Evolutionary conservation across 2,797 vertebrate genomes (phyloP), one percentile per base, ranked within the genome.

Genomic region (Brachymystax lenok): DNA sequence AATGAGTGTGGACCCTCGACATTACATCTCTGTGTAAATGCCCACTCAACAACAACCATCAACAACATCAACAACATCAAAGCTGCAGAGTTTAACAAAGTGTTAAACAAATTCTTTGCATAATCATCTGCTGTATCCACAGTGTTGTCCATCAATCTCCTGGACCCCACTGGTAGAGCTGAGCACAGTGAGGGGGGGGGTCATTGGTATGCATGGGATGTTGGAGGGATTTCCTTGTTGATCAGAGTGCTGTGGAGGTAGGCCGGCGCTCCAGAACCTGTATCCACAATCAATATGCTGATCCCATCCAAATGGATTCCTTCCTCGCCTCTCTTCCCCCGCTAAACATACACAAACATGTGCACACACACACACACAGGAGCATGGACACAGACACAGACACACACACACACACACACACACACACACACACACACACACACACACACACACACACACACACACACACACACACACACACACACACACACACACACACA

Each of bases 171-270:
- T 33, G 33, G 33, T 33, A 33, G 33, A 33, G 33, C 33, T 33
- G 52, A 74, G 80, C 56, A 3, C 63, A 24, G 79, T 10, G 71
- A 72, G 52, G 77, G 68, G 77, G 68, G 28, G 24, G 24, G 79
- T 78, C 76, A 80, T 88, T 69, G 50, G 77, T 76, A 83, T 86
- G 85, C 74, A 2, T 35, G 66, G 46, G 77, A 21, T 77, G 82
- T 75, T 71, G 66, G 76, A 73, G 51, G 77, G 84, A 84, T 88
- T 86, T 86, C 78, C 67, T 80, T 81, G 68, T 73, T 64, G 69
- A 86, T 72, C 69, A 72, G 71, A 30, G 46, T 52, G 74, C 46
- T 19, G 51, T 46, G 61, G 74, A 86, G 77, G 76, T 69, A 28
- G 27, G 19, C 56, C 30, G 1, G 54, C 2, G 24, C 75, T 27